Evolutionary conservation across 1,140 invertebrate genomes (phyloP).

Genomic region (Formica selysi): DNA sequence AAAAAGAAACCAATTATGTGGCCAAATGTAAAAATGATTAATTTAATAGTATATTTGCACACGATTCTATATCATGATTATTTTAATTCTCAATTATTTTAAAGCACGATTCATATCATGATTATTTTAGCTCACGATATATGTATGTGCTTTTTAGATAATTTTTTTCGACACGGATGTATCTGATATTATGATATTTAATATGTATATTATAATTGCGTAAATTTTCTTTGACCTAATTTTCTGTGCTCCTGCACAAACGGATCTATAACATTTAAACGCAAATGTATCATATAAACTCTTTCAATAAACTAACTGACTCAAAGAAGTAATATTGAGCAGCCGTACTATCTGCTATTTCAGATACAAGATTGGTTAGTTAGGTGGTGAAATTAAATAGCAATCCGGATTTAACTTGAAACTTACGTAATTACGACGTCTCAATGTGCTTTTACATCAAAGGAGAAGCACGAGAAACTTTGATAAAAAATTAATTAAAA

Average conservation of each 20-base stretch:
- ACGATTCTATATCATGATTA: neutral
- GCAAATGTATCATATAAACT: slow-evolving; percentile 21
- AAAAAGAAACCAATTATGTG: neutral
- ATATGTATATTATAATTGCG: neutral
- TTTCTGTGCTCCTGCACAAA: neutral
- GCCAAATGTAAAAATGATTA: slow-evolving; percentile 8
- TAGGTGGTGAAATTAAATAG: slow-evolving; percentile 69
- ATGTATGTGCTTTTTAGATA: neutral
- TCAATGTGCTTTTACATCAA: slow-evolving; percentile 56
- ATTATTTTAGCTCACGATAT: neutral
- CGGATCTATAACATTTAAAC: neutral
- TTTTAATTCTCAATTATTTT: neutral
- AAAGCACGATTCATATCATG: neutral
- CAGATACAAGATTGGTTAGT: slow-evolving; percentile 45
- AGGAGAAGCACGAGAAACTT: slow-evolving; percentile 35
- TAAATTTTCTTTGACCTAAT: neutral
- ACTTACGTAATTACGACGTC: slow-evolving; percentile 71
- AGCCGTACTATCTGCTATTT: slow-evolving; percentile 38
- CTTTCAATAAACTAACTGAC: slow-evolving; percentile 18
- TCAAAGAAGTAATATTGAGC: slow-evolving; percentile 40
- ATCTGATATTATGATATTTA: neutral
- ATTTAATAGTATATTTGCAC: neutral
- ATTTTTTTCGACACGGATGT: neutral
- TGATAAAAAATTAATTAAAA: slow-evolving; percentile 67
- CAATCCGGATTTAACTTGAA: slow-evolving; percentile 62